phyloP scores from a whole-genome alignment of 2,888 invertebrate species.

The Seira sanloemensis region DNA sequence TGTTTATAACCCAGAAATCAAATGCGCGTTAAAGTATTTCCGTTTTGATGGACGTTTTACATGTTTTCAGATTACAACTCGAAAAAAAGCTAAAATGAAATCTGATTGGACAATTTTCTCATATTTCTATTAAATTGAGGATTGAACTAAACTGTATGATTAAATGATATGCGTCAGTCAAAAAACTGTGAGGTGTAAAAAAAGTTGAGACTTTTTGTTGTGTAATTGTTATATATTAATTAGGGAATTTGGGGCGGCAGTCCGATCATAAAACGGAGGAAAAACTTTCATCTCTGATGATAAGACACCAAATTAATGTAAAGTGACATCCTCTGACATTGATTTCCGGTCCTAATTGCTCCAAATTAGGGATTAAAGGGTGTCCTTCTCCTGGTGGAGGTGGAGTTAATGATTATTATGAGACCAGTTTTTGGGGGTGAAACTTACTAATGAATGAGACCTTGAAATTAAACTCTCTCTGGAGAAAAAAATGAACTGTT shows the following conservation, averaged over 20 bases:
- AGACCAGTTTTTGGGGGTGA: neutral
- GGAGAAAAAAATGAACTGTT: no score
- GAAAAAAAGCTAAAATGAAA: neutral
- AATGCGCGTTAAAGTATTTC: neutral
- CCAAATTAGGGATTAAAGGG: slow-evolving; percentile 26
- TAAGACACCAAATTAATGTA: slow-evolving; percentile 48
- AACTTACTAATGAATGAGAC: neutral
- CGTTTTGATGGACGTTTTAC: neutral
- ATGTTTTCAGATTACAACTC: neutral
- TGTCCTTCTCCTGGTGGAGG: neutral
- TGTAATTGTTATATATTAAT: slow-evolving; percentile 3
- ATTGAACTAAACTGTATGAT: no score
- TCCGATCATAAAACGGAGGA: neutral
- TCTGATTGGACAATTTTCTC: neutral
- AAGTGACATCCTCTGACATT: slow-evolving; percentile 53
- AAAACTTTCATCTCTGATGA: slow-evolving; percentile 4
- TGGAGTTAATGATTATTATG: neutral
- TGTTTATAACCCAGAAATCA: neutral
- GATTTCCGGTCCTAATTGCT: slow-evolving; percentile 51
- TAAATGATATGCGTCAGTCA: no score
- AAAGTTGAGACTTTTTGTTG: neutral
- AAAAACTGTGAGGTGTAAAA: neutral
- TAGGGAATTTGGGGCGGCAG: neutral
- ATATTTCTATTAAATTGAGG: neutral
- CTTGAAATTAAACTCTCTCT: neutral